Evolutionary conservation across 2,797 vertebrate genomes (phyloP).

Genomic region (Eleutherodactylus coqui): DNA sequence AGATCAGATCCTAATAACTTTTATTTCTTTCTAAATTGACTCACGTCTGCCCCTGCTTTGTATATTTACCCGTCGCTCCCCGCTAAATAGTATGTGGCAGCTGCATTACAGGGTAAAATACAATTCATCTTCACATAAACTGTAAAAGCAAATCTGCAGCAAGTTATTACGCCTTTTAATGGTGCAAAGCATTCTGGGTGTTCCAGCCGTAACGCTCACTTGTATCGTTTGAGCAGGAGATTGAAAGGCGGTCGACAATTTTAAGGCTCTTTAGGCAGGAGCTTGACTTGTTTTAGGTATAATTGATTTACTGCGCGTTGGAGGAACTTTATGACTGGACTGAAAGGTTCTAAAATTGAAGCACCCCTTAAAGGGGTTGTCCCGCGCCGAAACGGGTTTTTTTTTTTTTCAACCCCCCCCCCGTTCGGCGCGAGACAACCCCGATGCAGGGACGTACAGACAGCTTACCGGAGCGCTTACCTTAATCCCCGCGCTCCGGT

Average conservation of each 20-base stretch:
- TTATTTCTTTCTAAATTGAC: slow-evolving; percentile 33
- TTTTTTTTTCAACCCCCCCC: no score
- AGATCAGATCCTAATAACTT: slow-evolving; percentile 31
- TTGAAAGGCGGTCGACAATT: slow-evolving; percentile 8
- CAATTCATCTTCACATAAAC: slow-evolving; percentile 26
- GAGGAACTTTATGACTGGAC: slow-evolving; percentile 7
- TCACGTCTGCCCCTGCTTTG: slow-evolving; percentile 21
- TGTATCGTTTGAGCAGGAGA: slow-evolving; percentile 25
- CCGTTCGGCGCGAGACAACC: no score
- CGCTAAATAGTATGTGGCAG: slow-evolving; percentile 22
- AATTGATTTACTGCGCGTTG: slow-evolving; percentile 37
- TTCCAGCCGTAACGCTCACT: not conserved
- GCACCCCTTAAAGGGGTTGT: no score
- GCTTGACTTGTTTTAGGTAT: slow-evolving; percentile 28
- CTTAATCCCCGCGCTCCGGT: no score
- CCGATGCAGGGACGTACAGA: no score
- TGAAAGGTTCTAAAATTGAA: slow-evolving; percentile 37
- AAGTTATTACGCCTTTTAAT: slow-evolving; percentile 2
- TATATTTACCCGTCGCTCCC: slow-evolving; percentile 11
- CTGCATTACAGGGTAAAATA: slow-evolving; percentile 16
- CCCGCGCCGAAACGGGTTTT: no score
- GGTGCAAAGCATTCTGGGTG: slow-evolving; percentile 42
- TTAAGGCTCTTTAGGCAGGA: slow-evolving; percentile 21
- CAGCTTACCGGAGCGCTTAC: no score
- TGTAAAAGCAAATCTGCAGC: slow-evolving; percentile 28